Base-by-base conservation (phyloP, 1,140 invertebrate genomes). In the Papilio polyxenes region DNA sequence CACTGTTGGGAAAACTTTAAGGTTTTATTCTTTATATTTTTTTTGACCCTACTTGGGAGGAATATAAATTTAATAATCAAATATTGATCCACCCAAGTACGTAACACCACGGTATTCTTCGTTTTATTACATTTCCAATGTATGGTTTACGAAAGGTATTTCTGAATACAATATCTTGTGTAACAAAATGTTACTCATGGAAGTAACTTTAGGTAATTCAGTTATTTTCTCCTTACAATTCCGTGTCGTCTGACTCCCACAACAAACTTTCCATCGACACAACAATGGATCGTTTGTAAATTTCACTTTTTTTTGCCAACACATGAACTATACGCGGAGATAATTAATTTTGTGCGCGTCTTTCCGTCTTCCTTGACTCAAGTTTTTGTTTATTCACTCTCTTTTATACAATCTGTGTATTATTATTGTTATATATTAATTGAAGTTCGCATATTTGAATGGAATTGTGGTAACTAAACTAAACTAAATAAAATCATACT, bases 281-380 rank as follows among this genome's bases (percentile, higher is more conserved):
- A 94, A 94, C 92, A 94, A 94, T 94, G 75, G 88, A 82, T 89
- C 84, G 89, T 90, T 90, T 85, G 84, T 88, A 88, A 72, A 89
- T 92, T 94, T 94, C 92, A 93, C 92, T 92, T 94, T 93, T 31
- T 93, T 93, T 94, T 94, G 90, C 91, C 90, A 91, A 89, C 86
- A 80, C 85, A 85, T 87, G 81, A 84, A 84, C 84, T 87, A 85
- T 88, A 82, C 81, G 83, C 82, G 82, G 77, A 83, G 85, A 83
- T 89, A 90, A 92, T 92, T 92, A 87, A 85, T 85, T 83, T 59
- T 85, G 83, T 85, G 86, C 84, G 85, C 82, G 77, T 81, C 65
- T 83, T 80, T 84, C 85, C 85, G 84, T 88, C 88, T 91, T 92
- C 91, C 90, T 91, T 79, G 81, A 89, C 82, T 79, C 51, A 83